These are phyloP conservation scores for Botia kubotai DNA, from an alignment of 2,797 vertebrate species.

Conservation along the genomic window DNA sequence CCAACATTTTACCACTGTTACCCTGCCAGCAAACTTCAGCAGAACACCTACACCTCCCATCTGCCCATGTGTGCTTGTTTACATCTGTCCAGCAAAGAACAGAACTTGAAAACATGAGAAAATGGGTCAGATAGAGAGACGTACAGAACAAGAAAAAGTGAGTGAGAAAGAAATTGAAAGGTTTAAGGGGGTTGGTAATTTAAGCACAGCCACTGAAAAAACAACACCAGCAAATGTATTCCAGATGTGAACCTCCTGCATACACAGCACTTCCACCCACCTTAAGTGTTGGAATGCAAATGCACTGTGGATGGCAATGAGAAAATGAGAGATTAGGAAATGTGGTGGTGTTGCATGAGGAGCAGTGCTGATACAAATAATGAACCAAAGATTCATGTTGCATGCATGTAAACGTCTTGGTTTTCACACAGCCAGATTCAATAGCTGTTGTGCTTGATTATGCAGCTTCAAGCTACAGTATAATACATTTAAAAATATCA, in stretches of 20 bases:
- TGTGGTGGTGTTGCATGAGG: slow-evolving; percentile 6
- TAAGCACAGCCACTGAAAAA: slow-evolving; percentile 59
- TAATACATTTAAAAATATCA: background rate
- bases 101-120: background rate
- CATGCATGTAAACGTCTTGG: background rate
- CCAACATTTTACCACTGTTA: slow-evolving; percentile 71
- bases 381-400: slow-evolving; percentile 43
- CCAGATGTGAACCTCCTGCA: slow-evolving; percentile 53
- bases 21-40: slow-evolving; percentile 68
- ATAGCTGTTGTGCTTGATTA: slow-evolving; percentile 34
- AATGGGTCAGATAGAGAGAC: slow-evolving; percentile 1
- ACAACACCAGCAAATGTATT: slow-evolving; percentile 59
- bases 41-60: slow-evolving; percentile 62
- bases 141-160: slow-evolving; percentile 45
- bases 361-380: slow-evolving; percentile 48
- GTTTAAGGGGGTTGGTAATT: slow-evolving; percentile 41
- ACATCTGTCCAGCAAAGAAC: background rate
- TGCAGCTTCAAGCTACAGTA: slow-evolving; percentile 12
- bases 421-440: background rate
- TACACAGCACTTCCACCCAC: background rate
- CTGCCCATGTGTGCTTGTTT: background rate
- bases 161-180: slow-evolving; percentile 28
- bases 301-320: slow-evolving; percentile 35
- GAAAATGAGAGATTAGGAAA: slow-evolving; percentile 24
- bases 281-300: slow-evolving; percentile 42